Conservation (phyloP, 2,113 vertebrate species). For the Sapayoa aenigma region DNA sequence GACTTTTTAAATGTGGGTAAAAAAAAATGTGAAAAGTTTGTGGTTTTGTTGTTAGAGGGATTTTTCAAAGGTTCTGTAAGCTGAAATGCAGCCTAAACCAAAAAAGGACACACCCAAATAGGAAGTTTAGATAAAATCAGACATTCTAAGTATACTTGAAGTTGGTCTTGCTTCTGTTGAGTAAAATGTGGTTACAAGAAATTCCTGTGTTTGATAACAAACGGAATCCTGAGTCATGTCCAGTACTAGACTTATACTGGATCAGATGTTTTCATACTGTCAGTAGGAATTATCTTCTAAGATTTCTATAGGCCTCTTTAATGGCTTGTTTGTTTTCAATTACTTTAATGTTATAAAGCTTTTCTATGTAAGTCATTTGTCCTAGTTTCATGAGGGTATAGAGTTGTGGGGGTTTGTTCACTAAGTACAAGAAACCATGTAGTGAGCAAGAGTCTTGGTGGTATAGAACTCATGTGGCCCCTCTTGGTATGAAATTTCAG, state of each 20-base stretch:
- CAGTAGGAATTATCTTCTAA: background rate
- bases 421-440: background rate
- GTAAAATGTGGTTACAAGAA: background rate
- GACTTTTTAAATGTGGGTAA: background rate
- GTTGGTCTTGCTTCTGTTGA: background rate
- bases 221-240: background rate
- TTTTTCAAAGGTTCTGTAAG: background rate
- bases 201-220: background rate
- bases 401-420: background rate
- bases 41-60: background rate
- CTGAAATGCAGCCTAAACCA: background rate
- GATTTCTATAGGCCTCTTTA: background rate
- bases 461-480: background rate
- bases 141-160: conserved; percentile 25
- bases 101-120: background rate
- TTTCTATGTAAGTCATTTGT: background rate
- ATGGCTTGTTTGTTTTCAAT: background rate
- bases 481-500: background rate
- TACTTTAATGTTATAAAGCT: background rate
- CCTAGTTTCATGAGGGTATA: background rate
- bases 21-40: background rate
- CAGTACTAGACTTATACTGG: background rate
- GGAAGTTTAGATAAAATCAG: background rate
- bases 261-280: background rate
- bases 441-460: background rate